These are phyloP conservation scores for Rhadina sibilatrix DNA, from an alignment of 2,113 vertebrate species.

Conservation along the genomic window DNA sequence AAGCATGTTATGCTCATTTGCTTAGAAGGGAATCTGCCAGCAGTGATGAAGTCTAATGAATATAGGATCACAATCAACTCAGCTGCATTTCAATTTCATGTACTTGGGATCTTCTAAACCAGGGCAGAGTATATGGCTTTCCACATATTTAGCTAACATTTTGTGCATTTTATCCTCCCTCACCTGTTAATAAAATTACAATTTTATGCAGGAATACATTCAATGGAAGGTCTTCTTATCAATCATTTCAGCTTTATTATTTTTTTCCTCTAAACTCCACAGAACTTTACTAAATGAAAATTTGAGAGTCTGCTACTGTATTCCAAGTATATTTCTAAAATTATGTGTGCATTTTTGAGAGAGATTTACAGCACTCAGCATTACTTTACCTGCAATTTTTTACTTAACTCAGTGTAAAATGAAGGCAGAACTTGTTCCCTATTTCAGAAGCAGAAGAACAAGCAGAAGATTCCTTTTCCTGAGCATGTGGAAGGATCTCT, in stretches of 20 bases:
- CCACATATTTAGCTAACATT: conserved; percentile 20
- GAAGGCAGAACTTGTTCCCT: neutral
- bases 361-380: neutral
- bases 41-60: conserved; percentile 54
- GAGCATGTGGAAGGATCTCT: neutral
- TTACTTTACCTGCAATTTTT: neutral
- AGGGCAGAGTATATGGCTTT: conserved; percentile 22
- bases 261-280: neutral
- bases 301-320: neutral
- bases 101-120: conserved; percentile 35
- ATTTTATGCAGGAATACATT: conserved; percentile 29
- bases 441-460: neutral
- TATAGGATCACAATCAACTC: conserved; percentile 33
- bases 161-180: conserved; percentile 37
- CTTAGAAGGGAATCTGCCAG: conserved; percentile 15
- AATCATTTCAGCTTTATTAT: neutral
- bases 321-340: neutral
- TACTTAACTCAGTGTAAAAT: neutral
- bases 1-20: neutral
- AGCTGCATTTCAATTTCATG: conserved; percentile 48
- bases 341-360: neutral
- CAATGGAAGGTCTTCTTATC: conserved; percentile 45
- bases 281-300: neutral
- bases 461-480: neutral
- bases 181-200: conserved; percentile 66